phyloP scores from a whole-genome alignment of 1,140 invertebrate genomes.

The Phocides pigmalion region DNA sequence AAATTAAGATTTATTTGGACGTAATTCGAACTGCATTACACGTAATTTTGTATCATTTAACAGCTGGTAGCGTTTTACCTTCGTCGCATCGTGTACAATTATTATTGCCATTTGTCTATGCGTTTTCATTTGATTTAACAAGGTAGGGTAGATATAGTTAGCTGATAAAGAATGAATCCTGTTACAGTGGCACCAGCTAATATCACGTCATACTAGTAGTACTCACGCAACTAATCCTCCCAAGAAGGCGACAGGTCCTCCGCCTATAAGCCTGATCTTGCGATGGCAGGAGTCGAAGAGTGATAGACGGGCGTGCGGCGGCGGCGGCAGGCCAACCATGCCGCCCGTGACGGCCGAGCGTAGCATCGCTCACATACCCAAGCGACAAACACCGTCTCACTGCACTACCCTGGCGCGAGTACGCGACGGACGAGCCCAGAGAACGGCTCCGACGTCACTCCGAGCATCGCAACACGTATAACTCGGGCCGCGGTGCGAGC shows the following conservation, averaged over 20 bases:
- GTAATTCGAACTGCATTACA: too few species aligned
- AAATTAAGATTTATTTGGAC: too few species aligned
- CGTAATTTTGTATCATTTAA: too few species aligned
- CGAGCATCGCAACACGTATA: constrained; percentile 67
- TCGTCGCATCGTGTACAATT: too few species aligned
- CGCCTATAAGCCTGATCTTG: constrained; percentile 87
- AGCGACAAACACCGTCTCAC: constrained; percentile 39
- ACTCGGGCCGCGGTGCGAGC: constrained; percentile 54
- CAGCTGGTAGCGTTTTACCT: too few species aligned
- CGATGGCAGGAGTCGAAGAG: constrained; percentile 89
- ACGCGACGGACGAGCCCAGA: constrained; percentile 56
- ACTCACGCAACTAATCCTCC: constrained; percentile 89
- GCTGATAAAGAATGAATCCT: background rate
- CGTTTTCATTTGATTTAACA: background rate
- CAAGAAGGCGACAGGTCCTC: constrained; percentile 86
- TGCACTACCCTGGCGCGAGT: constrained; percentile 67
- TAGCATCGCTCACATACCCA: constrained; percentile 69
- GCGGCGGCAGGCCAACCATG: constrained; percentile 67
- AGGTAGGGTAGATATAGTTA: too few species aligned
- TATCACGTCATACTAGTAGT: too few species aligned
- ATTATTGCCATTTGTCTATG: too few species aligned
- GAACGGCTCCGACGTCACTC: constrained; percentile 61
- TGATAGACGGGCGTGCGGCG: constrained; percentile 84
- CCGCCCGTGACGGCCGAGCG: constrained; percentile 71
- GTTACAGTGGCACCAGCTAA: background rate